Evolutionary conservation across 1,140 invertebrate species (phyloP).

Genomic region (Brachionus koreanus): DNA sequence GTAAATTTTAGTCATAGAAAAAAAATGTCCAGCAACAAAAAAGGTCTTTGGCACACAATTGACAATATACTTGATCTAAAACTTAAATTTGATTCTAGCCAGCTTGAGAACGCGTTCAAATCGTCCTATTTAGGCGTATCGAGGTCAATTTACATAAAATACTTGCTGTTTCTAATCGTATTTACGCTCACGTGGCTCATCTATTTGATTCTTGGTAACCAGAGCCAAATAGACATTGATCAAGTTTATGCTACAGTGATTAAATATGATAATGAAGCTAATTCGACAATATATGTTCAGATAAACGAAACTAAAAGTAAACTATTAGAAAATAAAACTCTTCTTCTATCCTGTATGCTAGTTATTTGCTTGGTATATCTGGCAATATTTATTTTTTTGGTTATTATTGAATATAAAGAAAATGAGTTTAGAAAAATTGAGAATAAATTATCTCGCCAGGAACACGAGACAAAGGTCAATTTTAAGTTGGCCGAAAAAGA

Average conservation of each 20-base stretch:
- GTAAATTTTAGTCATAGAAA: background rate
- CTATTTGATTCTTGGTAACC: background rate
- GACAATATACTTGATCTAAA: constrained; percentile 13
- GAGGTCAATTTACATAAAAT: constrained; percentile 27
- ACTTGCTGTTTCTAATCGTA: background rate
- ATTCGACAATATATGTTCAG: background rate
- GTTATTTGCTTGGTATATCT: background rate
- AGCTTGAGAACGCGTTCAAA: constrained; percentile 28
- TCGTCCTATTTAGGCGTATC: background rate
- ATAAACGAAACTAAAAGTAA: background rate
- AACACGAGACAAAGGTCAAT: constrained; percentile 19
- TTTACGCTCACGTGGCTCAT: background rate
- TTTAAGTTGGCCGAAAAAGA: constrained; percentile 40
- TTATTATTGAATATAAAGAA: background rate
- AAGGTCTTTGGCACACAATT: background rate
- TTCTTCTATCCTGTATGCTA: background rate
- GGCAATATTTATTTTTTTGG: constrained; percentile 4
- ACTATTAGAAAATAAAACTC: background rate
- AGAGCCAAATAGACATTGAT: background rate
- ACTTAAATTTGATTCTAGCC: background rate
- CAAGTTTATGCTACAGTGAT: background rate
- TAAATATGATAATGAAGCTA: background rate
- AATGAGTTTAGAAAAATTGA: constrained; percentile 3
- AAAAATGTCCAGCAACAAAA: constrained; percentile 2
- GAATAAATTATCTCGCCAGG: constrained; percentile 3